Conservation (phyloP, 2,113 vertebrate genomes). For the Aegithalos caudatus region DNA sequence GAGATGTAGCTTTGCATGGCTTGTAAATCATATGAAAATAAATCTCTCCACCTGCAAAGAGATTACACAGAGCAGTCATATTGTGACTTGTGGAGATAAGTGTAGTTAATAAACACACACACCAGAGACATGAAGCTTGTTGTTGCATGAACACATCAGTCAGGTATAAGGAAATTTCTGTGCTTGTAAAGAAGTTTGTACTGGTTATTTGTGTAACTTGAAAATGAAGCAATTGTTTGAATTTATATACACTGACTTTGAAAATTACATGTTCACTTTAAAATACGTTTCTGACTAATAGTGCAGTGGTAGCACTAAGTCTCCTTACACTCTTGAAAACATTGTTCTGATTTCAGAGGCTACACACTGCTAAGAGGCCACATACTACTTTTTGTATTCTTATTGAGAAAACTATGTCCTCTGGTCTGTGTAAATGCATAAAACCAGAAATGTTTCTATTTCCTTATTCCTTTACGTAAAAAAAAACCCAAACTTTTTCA, state of each 20-base stretch:
- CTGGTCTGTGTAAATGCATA: background rate
- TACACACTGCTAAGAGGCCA: background rate
- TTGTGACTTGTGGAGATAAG: background rate
- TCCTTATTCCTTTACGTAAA: background rate
- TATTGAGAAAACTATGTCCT: background rate
- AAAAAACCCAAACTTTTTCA: no score
- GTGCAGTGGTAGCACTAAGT: background rate
- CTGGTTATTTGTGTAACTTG: background rate
- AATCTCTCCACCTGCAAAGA: background rate
- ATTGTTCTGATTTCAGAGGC: background rate
- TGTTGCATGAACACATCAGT: background rate
- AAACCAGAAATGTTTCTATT: background rate
- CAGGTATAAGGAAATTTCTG: background rate
- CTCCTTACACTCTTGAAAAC: background rate
- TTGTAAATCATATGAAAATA: background rate
- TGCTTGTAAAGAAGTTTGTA: background rate
- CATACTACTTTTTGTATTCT: background rate
- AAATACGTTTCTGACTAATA: conserved; percentile 24
- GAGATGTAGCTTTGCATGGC: background rate
- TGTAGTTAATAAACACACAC: background rate
- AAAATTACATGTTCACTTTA: conserved; percentile 38
- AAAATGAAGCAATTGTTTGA: conserved; percentile 12
- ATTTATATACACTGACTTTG: conserved; percentile 9
- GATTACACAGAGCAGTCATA: background rate
- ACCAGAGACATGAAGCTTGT: background rate